Percentiles rank a stretch among this genome's conserved stretches.
Conservation (phyloP, 2,888 invertebrate species). For the Suillia variegata region DNA sequence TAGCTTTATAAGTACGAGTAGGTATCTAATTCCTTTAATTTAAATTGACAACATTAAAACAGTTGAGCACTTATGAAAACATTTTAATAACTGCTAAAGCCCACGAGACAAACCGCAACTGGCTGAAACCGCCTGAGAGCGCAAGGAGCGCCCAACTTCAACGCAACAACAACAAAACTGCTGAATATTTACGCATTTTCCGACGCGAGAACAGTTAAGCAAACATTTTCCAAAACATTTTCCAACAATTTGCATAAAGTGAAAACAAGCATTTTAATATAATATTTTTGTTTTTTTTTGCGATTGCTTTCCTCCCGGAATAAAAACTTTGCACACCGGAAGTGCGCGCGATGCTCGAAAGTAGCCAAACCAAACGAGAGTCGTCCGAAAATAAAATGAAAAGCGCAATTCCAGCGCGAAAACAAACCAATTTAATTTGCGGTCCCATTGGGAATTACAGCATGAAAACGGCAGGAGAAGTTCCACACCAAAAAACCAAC, state of each 20-base stretch:
- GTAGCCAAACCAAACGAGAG: no score
- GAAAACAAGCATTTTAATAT: constrained; percentile 58
- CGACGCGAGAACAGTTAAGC: constrained; percentile 8
- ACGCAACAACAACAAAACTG: constrained; percentile 18
- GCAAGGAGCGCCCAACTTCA: no score
- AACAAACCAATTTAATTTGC: constrained; percentile 43
- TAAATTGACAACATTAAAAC: constrained; percentile 54
- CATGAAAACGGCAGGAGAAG: constrained; percentile 24
- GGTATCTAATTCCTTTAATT: constrained; percentile 54
- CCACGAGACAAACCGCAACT: constrained; percentile 36
- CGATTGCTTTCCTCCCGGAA: no score
- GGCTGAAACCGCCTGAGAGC: no score
- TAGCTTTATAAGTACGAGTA: no score
- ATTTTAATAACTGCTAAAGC: constrained; percentile 55
- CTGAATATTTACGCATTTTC: constrained; percentile 8
- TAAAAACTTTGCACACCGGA: no score
- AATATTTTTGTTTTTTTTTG: no score
- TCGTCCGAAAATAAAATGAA: not conserved
- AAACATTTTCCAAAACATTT: constrained; percentile 31
- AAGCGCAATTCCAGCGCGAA: not conserved
- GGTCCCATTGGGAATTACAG: constrained; percentile 30
- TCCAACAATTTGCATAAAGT: constrained; percentile 56
- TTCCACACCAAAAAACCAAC: constrained; percentile 2
- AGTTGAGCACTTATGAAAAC: constrained; percentile 55
- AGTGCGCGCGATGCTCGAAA: no score